Conservation (phyloP, 2,113 vertebrate species). For the Lycaon pictus region DNA sequence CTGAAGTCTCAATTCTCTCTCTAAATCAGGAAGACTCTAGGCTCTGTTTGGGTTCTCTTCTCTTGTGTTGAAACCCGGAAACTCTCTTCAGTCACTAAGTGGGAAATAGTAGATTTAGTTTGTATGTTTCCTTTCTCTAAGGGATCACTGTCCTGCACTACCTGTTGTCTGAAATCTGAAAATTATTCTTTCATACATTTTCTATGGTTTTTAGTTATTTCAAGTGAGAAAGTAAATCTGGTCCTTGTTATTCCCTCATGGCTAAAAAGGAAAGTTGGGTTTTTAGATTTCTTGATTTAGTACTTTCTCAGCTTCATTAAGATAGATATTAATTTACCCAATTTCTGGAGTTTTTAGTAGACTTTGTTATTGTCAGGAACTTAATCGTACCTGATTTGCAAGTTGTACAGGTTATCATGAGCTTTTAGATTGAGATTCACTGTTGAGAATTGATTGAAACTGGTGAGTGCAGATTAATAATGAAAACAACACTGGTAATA, state of each 20-base stretch:
- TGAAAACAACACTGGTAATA: constrained; percentile 26
- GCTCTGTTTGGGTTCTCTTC: not conserved
- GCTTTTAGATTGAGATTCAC: constrained; percentile 23
- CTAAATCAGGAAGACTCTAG: not conserved
- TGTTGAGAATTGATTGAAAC: constrained; percentile 45
- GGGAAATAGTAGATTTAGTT: not conserved
- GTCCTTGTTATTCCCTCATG: not conserved
- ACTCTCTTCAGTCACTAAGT: not conserved
- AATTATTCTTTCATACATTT: constrained; percentile 9
- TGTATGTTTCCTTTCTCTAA: not conserved
- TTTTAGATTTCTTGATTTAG: not conserved
- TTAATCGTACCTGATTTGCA: constrained; percentile 33
- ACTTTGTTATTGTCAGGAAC: not conserved
- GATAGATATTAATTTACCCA: not conserved
- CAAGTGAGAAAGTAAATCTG: not conserved
- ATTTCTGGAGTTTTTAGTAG: not conserved
- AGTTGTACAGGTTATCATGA: not conserved
- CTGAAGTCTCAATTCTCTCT: not conserved
- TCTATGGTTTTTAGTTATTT: not conserved
- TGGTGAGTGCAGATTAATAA: constrained; percentile 29
- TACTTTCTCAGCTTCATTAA: constrained; percentile 5
- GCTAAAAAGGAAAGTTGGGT: not conserved
- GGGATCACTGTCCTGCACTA: not conserved
- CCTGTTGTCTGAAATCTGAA: not conserved
- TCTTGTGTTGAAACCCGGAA: not conserved